These are phyloP conservation scores for Siphlonurus alternatus DNA, from an alignment of 2,888 invertebrate species.

Conservation along the genomic window DNA sequence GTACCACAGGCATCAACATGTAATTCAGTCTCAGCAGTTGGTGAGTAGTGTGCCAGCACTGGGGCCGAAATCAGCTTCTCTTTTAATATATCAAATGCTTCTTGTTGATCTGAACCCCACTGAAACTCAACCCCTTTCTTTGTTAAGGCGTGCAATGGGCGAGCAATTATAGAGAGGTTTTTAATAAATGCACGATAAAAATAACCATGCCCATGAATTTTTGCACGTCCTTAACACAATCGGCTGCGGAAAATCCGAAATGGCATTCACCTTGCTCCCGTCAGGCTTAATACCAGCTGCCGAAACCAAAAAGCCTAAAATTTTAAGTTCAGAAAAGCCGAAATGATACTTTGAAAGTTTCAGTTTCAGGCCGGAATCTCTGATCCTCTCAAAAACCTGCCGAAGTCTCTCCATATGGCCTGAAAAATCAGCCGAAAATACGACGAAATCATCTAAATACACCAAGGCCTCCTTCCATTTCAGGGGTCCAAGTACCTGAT, in stretches of 20 bases:
- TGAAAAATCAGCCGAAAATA: not conserved
- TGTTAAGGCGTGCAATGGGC: not conserved
- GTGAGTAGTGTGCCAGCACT: constrained; percentile 15
- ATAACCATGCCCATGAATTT: not conserved
- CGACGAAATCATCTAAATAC: not conserved
- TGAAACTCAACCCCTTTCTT: not conserved
- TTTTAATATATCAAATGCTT: constrained; percentile 12
- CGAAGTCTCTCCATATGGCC: not conserved
- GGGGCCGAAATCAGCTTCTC: constrained; percentile 13
- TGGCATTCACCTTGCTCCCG: not conserved
- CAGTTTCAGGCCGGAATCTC: not conserved
- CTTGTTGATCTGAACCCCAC: constrained; percentile 5
- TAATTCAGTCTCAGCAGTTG: not conserved
- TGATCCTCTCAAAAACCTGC: not conserved
- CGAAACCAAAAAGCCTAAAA: not conserved
- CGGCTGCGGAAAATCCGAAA: not conserved
- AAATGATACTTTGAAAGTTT: not conserved
- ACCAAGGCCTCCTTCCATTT: not conserved
- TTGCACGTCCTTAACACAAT: not conserved
- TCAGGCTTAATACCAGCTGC: not conserved
- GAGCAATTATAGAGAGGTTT: not conserved
- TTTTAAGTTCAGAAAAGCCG: not conserved
- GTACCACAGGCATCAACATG: not conserved
- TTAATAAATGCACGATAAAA: constrained; percentile 4
- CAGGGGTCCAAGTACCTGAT: not conserved